Evolutionary conservation across 2,888 invertebrate genomes (phyloP).

Genomic region (Ceratothoa steindachneri): DNA sequence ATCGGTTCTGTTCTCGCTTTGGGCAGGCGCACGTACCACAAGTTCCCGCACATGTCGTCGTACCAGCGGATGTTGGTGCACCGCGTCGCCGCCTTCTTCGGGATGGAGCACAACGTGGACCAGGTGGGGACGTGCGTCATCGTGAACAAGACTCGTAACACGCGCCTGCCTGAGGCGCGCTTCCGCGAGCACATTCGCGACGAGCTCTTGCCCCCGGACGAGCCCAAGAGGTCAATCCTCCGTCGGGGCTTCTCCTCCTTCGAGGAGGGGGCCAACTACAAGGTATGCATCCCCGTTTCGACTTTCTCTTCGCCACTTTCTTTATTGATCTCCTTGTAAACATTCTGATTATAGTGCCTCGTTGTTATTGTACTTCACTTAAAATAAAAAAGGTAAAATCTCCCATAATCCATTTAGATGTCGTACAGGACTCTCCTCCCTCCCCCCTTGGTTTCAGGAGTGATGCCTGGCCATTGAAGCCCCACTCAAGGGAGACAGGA

Average conservation of each 20-base stretch:
- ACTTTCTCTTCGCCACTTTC: too few species aligned
- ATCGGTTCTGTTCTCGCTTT: too few species aligned
- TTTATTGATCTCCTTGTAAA: too few species aligned
- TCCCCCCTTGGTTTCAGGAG: too few species aligned
- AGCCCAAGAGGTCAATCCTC: conserved; percentile 71
- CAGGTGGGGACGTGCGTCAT: conserved; percentile 73
- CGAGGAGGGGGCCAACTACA: conserved; percentile 63
- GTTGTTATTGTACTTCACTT: neutral
- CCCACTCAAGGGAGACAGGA: too few species aligned
- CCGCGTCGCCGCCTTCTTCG: conserved; percentile 86
- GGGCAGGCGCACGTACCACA: conserved; percentile 61
- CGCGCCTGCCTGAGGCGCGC: conserved; percentile 60
- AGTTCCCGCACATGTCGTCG: conserved; percentile 88
- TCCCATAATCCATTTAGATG: neutral
- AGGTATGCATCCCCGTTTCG: too few species aligned
- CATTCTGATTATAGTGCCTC: neutral
- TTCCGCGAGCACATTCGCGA: conserved; percentile 69
- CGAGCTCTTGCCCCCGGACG: conserved; percentile 61
- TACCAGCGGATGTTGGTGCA: conserved; percentile 96
- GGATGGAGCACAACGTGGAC: conserved; percentile 90
- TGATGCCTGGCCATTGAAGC: too few species aligned
- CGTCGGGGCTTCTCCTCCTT: conserved; percentile 76
- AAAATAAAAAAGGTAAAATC: neutral
- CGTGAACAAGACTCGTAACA: conserved; percentile 65
- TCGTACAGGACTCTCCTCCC: too few species aligned